Conservation (phyloP, 2,797 vertebrate genomes). For the Cyclura pinguis region DNA sequence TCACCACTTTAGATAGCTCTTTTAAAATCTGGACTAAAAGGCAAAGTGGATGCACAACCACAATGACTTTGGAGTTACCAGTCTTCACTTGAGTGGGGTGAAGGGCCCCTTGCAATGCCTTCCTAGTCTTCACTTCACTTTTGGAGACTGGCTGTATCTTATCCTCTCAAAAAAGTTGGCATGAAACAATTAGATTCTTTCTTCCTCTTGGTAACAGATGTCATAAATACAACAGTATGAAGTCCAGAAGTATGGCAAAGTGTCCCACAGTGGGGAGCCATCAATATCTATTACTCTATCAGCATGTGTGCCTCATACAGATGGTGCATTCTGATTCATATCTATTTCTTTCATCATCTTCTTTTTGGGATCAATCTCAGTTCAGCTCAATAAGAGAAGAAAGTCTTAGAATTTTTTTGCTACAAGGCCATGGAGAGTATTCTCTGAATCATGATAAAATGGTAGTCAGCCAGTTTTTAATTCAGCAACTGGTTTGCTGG, state of each 20-base stretch:
- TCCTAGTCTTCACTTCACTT: not conserved
- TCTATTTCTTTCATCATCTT: conserved; percentile 59
- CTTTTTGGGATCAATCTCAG: conserved; percentile 37
- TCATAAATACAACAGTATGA: conserved; percentile 50
- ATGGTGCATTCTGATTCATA: conserved; percentile 31
- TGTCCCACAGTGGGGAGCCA: conserved; percentile 41
- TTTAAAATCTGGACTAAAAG: not conserved
- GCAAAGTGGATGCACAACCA: no score
- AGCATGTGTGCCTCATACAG: conserved; percentile 33
- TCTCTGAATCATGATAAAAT: conserved; percentile 36
- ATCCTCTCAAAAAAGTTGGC: not conserved
- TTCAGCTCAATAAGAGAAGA: conserved; percentile 39
- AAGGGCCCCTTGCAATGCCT: not conserved
- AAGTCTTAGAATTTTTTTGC: conserved; percentile 20
- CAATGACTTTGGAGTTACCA: no score
- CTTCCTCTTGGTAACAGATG: conserved; percentile 54
- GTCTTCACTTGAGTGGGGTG: no score
- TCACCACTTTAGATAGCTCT: no score
- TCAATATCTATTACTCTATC: conserved; percentile 63
- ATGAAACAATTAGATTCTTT: conserved; percentile 43
- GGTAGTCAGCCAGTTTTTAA: conserved; percentile 37
- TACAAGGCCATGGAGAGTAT: conserved; percentile 6
- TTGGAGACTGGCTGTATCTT: not conserved
- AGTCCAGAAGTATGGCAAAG: conserved; percentile 55
- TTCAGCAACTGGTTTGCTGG: conserved; percentile 26